Percentiles rank a stretch among this genome's conserved stretches.
Conservation (phyloP, 2,113 vertebrate species). For the Carettochelys insculpta region DNA sequence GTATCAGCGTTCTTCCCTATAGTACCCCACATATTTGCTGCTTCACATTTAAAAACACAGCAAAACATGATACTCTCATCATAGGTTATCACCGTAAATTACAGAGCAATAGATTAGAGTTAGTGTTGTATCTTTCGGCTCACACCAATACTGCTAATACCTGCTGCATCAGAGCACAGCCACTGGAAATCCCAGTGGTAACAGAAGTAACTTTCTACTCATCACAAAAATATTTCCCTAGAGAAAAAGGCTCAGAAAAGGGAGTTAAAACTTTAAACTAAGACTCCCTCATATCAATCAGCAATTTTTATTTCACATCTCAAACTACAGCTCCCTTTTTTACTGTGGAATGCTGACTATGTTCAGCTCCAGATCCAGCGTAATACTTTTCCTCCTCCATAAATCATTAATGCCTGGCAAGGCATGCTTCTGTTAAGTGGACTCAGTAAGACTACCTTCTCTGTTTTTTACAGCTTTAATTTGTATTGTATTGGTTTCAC, state of each 20-base stretch:
- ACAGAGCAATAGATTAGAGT: not conserved
- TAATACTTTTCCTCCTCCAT: not conserved
- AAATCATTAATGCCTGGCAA: not conserved
- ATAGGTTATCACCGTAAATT: not conserved
- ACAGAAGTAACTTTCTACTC: not conserved
- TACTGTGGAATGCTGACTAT: not conserved
- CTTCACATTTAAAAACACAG: not conserved
- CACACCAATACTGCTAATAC: not conserved
- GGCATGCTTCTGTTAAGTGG: not conserved
- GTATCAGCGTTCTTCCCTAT: constrained; percentile 21
- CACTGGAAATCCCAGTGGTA: not conserved
- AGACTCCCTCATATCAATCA: not conserved
- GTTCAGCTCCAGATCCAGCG: not conserved
- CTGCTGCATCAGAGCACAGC: not conserved
- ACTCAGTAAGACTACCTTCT: not conserved
- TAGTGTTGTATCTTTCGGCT: not conserved
- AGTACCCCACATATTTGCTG: constrained; percentile 31
- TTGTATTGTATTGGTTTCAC: not conserved
- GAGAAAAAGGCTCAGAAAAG: not conserved
- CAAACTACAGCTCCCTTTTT: not conserved
- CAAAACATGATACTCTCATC: not conserved
- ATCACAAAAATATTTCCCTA: not conserved
- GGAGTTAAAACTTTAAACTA: not conserved
- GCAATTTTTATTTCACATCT: not conserved
- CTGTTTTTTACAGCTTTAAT: not conserved